Base-by-base conservation (phyloP, 2,888 invertebrate species). In the Amblyjoppa fuscipennis region DNA sequence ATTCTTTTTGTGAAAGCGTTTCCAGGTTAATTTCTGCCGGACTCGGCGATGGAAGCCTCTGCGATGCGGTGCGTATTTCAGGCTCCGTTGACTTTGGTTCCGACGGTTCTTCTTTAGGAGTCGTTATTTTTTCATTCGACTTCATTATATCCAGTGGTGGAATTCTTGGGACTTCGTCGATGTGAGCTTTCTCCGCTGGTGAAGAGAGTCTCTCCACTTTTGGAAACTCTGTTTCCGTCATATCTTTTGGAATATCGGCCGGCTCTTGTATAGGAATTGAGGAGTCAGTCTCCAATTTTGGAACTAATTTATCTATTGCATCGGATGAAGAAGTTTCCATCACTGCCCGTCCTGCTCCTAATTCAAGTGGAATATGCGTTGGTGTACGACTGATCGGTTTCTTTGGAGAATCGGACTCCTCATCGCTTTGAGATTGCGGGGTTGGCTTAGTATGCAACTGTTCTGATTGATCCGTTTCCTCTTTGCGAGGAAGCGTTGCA, bases 1-100 rank as follows among this genome's bases (percentile, higher is more conserved):
- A 86, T 70, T 86, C 86, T 20, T 77, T 81, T 49, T 77, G 83
- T 1, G 78, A 28, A n/a, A 45, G 20, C 2, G 56, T 73, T 69
- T 80, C 68, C 0, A 83, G 34, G 1, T 38, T 49, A 13, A 70
- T 25, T 38, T 51, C 38, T 45, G 49, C 69, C n/a, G 49, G 66
- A 31, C 25, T 66, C 49, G 41, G 9, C n/a, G 51, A 28, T 25
- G 74, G 3, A n/a, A 20, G 4, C 11, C 11, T 70, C 3, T 74
- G 56, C n/a, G 81, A 78, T 11, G 20, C 25, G 6, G 56, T 20
- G 28, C 11, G 53, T 5, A 0, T 59, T n/a, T 77, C 16, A 20
- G 31, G n/a, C 11, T 49, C 75, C 49, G 20, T 16, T 73, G 20
- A 13, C 7, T 34, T 61, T 56, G 16, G n/a, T 69, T 74, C 64